These are phyloP conservation scores for Dendrocincla fuliginosa DNA, from an alignment of 2,797 vertebrate species.

Conservation along the genomic window DNA sequence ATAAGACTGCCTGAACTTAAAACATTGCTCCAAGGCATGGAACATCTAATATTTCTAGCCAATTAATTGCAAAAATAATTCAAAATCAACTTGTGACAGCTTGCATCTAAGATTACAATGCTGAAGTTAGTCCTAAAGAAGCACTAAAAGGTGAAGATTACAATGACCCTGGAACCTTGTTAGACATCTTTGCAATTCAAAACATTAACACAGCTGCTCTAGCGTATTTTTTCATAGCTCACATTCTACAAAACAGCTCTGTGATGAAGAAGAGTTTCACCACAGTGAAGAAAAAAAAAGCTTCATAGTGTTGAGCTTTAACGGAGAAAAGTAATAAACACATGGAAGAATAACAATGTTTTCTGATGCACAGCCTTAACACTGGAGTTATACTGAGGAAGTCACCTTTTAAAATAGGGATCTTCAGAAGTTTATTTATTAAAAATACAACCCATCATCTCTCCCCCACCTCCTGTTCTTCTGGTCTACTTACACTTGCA, in stretches of 20 bases:
- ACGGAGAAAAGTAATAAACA: not conserved
- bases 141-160: not conserved
- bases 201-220: not conserved
- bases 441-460: not conserved
- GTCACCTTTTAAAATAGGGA: not conserved
- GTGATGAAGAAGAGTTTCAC: not conserved
- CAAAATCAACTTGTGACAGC: not conserved
- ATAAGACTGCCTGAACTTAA: not conserved
- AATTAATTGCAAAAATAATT: not conserved
- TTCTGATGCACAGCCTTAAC: not conserved
- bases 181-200: not conserved
- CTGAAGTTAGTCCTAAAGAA: not conserved
- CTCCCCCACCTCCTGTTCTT: not conserved
- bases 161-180: not conserved
- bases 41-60: not conserved
- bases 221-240: not conserved
- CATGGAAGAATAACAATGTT: not conserved
- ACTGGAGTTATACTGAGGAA: not conserved
- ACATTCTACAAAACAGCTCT: not conserved
- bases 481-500: not conserved
- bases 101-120: not conserved
- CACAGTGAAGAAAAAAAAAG: not conserved
- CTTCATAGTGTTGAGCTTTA: not conserved
- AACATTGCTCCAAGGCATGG: not conserved
- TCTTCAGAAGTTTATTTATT: not conserved